These are phyloP conservation scores for Sacculina carcini DNA, from an alignment of 2,888 invertebrate genomes.

Conservation along the genomic window DNA sequence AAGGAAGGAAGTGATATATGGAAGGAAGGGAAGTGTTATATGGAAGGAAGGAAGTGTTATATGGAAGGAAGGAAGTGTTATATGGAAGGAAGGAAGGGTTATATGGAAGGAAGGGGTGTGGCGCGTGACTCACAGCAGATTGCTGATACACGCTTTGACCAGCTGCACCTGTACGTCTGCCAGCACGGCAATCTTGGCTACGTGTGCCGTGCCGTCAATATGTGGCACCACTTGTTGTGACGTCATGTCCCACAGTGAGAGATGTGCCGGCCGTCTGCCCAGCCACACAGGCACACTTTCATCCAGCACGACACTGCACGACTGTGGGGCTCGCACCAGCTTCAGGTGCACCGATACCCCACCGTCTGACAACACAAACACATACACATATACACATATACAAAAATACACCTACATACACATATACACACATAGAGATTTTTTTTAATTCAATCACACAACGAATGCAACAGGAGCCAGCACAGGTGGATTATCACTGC, in stretches of 20 bases:
- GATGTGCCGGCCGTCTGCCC: constrained; percentile 33
- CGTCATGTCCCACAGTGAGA: constrained; percentile 71
- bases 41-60: no score
- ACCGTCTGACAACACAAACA: background rate
- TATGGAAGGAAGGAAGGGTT: no score
- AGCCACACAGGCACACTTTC: constrained; percentile 71
- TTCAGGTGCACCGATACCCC: constrained; percentile 3
- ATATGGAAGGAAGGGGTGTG: no score
- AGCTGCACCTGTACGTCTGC: constrained; percentile 78
- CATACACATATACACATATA: background rate
- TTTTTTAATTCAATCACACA: background rate
- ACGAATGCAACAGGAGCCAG: background rate
- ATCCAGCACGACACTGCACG: constrained; percentile 48
- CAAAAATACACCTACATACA: background rate
- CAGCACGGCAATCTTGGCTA: constrained; percentile 61
- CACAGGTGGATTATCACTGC: no score
- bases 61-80: no score
- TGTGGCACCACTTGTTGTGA: constrained; percentile 60
- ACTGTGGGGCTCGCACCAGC: background rate
- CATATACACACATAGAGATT: background rate
- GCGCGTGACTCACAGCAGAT: constrained; percentile 54
- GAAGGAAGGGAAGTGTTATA: no score
- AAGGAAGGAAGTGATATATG: no score
- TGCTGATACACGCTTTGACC: constrained; percentile 66
- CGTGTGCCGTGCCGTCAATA: constrained; percentile 76